Evolutionary conservation across 37 sponge, comb jelly and placozoan species (phyloP), one percentile per base, ranked within the genome.

Genomic region (Chondrosia reniformis): DNA sequence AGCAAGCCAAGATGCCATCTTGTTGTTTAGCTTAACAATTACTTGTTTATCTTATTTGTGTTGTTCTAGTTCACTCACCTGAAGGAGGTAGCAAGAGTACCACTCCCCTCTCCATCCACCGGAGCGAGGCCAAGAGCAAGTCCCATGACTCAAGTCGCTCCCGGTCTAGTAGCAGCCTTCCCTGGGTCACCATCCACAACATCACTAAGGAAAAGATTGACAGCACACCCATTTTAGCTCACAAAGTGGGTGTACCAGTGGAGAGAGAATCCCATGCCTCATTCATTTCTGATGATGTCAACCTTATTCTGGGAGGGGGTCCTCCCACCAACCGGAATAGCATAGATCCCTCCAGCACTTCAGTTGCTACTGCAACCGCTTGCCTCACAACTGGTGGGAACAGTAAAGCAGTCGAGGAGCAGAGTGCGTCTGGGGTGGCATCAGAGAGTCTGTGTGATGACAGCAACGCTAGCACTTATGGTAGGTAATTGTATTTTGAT

Each of bases 171-270:
- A 63, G 41, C 2, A 36, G 77, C 19, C 72, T 69, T 25, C 72
- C 72, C 2, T 69, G 72, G 72, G 42, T 69, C 72, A 69, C 72
- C 72, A 44, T 69, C 22, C 80, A 75, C 33, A 78, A 74, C 4
- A 17, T 84, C 78, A 89, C 57, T 63, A 84, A 59, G 71, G 59
- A 31, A 0, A 72, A 82, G 22, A 86, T 90, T 33, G 84, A 86
- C 67, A 83, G 81, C 79, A 90, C 87, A 8, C 91, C 91, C 42
- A 55, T n/a, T 33, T 42, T 46, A 3, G 75, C 79, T 59, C 65
- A 55, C 15, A 89, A 89, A 27, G 30, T 84, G 22, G 84, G 83
- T 7, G n/a, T n/a, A n/a, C n/a, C n/a, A n/a, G n/a, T n/a, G n/a
- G 31, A 40, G 2, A 34, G 34, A 3, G 67, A 58, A 19, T 43